Conservation (phyloP, 2,113 vertebrate species). For the Athene cunicularia region DNA sequence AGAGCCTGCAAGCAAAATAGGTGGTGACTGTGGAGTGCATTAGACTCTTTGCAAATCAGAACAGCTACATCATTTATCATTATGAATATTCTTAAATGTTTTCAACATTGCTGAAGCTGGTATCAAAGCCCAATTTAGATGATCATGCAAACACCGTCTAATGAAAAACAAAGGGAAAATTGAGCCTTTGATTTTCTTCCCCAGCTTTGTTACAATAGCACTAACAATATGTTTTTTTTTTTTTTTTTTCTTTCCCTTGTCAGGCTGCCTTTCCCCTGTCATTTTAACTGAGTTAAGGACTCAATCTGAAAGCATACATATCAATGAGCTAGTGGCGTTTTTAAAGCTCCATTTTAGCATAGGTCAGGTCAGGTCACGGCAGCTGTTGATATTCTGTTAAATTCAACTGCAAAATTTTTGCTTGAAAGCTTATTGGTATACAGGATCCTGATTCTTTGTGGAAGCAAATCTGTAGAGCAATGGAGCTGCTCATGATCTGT, state of each 20-base stretch:
- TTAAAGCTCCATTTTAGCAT: neutral
- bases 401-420: neutral
- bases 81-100: slow-evolving; percentile 17
- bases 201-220: neutral
- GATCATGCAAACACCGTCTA: neutral
- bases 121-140: slow-evolving; percentile 14
- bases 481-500: neutral
- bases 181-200: neutral
- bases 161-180: neutral
- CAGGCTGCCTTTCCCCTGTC: neutral
- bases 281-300: neutral
- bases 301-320: neutral
- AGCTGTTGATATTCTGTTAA: neutral
- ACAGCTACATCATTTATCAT: neutral
- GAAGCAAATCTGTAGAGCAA: neutral
- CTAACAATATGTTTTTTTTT: neutral
- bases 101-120: neutral
- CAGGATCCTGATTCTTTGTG: neutral
- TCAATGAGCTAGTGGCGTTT: neutral
- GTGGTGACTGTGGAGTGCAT: neutral
- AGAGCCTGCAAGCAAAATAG: neutral
- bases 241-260: neutral
- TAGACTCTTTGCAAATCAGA: neutral
- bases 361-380: neutral
- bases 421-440: neutral